These are phyloP conservation scores for Drosophila paranaensis DNA, from an alignment of 2,888 invertebrate species.

Conservation along the genomic window DNA sequence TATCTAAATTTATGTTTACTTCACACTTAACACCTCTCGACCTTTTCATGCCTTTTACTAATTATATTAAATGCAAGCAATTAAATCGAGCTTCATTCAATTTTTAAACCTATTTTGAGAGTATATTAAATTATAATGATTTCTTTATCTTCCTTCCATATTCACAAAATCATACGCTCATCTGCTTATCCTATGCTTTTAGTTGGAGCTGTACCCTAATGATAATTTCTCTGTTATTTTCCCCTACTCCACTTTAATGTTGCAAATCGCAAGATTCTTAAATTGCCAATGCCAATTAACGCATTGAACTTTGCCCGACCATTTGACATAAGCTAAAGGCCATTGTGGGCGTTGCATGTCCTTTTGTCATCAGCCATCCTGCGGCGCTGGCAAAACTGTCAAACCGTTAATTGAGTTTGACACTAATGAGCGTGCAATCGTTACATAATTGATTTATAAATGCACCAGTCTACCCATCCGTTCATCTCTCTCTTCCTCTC, in stretches of 20 bases:
- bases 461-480: slow-evolving; percentile 34
- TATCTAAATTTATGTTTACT: too few species aligned
- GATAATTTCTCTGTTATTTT: neutral
- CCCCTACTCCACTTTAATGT: neutral
- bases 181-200: neutral
- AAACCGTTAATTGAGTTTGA: slow-evolving; percentile 80
- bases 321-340: slow-evolving; percentile 20
- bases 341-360: neutral
- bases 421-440: slow-evolving; percentile 80
- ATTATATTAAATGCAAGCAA: too few species aligned
- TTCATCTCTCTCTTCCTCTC: neutral
- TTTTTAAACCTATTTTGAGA: too few species aligned
- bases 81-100: too few species aligned
- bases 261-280: slow-evolving; percentile 4
- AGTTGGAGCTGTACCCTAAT: neutral
- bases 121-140: too few species aligned
- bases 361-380: slow-evolving; percentile 14
- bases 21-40: too few species aligned
- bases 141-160: too few species aligned
- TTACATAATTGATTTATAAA: slow-evolving; percentile 81
- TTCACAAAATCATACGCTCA: too few species aligned
- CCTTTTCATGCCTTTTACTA: too few species aligned
- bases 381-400: slow-evolving; percentile 62
- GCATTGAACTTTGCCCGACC: slow-evolving; percentile 42
- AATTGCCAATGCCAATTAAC: slow-evolving; percentile 43